A percentile compares a stretch with the other conserved stretches of the same genome.
Evolutionary conservation across 1,140 invertebrate species (phyloP).

Genomic region (Radopholus similis): DNA sequence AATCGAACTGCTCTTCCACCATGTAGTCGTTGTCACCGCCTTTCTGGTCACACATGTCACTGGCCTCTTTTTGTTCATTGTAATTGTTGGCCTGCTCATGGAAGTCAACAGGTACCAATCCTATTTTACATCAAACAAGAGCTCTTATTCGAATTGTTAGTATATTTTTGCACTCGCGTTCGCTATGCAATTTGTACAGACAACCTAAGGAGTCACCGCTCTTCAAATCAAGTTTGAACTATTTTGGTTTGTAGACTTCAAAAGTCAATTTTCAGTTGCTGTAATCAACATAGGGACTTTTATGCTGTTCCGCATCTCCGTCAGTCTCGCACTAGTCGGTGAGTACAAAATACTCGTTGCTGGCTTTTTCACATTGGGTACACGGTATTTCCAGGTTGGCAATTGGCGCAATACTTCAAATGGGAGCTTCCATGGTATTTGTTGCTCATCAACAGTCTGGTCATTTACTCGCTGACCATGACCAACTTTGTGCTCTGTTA

Average conservation of each 20-base stretch:
- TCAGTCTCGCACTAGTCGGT: slow-evolving; percentile 18
- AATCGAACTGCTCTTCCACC: slow-evolving; percentile 57
- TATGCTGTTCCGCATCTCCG: slow-evolving; percentile 54
- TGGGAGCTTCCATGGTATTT: slow-evolving; percentile 8
- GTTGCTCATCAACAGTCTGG: background rate
- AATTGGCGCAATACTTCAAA: background rate
- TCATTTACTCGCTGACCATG: slow-evolving; percentile 38
- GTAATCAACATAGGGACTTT: slow-evolving; percentile 54
- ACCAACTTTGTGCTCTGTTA: slow-evolving; percentile 57
- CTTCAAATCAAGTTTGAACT: slow-evolving; percentile 41
- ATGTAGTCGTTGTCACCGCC: slow-evolving; percentile 51
- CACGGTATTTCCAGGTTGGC: slow-evolving; percentile 5
- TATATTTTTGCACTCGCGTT: slow-evolving; percentile 53
- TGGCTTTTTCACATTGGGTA: too few relatives aligned
- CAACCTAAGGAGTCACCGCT: slow-evolving; percentile 46
- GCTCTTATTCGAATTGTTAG: background rate
- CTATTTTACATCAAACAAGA: background rate
- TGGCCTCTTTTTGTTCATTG: slow-evolving; percentile 46
- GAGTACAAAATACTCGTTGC: background rate
- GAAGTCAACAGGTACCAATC: slow-evolving; percentile 55
- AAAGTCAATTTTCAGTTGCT: slow-evolving; percentile 23
- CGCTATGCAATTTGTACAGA: slow-evolving; percentile 55
- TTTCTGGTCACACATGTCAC: slow-evolving; percentile 46
- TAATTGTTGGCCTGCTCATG: slow-evolving; percentile 56
- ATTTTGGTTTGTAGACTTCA: background rate